Evolutionary conservation across 2,113 vertebrate species (phyloP), one percentile per base, ranked within the genome.

Genomic region (Bettongia penicillata): DNA sequence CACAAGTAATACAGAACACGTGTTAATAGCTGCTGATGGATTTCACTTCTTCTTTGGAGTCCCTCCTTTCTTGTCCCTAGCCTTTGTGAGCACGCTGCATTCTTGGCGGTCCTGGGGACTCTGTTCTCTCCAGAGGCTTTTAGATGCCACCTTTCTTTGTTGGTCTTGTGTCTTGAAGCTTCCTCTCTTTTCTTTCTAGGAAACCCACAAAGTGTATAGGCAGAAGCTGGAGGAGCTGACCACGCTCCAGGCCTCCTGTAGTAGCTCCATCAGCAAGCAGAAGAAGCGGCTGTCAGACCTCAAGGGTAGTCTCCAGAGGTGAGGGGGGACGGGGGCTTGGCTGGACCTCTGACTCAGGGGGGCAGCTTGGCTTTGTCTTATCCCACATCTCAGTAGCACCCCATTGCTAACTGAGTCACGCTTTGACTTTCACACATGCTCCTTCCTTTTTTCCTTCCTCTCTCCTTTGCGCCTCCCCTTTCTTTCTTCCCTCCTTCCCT

Each of bases 161-260:
- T 84, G n/a, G 4, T 43, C n/a, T 19, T 84, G 16, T 43, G n/a
- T 84, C 47, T 4, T 8, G 28, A 91, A 84, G 52, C n/a, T 28
- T 49, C 37, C 48, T n/a, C 14, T 19, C 91, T n/a, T 8, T 31
- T 51, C 22, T 68, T 28, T 43, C 53, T 52, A 99, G 99, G 99
- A 99, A 98, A 99, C 99, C 0, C 99, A 99, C 98, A 99, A 99
- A 98, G 97, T 99, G 53, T 99, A 99, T 98, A 98, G 98, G 96
- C 99, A 99, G 96, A 99, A 99, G 96, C 98, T 99, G 12, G 99
- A 99, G 96, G 99, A 99, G 96, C 99, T 99, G 95, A 99, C 98
- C 0, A 99, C 97, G 22, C 98, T 99, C 77, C 99, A 99, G 98
- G 96, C 98, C 0, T 97, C 98, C 11, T 99, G 99, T 97, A 99